A percentile compares a stretch with the other conserved stretches of the same genome.
These are phyloP conservation scores for Apamea anceps DNA, from an alignment of 2,888 invertebrate species.

Conservation along the genomic window DNA sequence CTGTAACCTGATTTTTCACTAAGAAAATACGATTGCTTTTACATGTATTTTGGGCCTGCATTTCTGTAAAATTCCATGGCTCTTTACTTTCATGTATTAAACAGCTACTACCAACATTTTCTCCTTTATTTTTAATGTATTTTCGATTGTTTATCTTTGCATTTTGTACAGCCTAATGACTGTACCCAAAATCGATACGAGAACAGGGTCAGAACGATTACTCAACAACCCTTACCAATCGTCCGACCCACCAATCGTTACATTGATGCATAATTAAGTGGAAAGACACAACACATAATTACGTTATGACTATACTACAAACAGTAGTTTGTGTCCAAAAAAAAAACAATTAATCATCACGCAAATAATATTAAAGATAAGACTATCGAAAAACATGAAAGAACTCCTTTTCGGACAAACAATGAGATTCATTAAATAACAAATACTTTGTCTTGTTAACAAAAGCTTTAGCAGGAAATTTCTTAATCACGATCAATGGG, in stretches of 20 bases:
- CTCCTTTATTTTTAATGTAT: slow-evolving; percentile 5
- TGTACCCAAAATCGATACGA: slow-evolving; percentile 51
- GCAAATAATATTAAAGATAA: slow-evolving; percentile 17
- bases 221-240: slow-evolving; percentile 26
- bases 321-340: slow-evolving; percentile 27
- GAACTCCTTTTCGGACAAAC: slow-evolving; percentile 49
- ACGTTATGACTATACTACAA: slow-evolving; percentile 3
- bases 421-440: slow-evolving; percentile 60
- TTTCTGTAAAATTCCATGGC: slow-evolving; percentile 3
- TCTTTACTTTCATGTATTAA: neutral
- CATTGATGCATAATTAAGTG: slow-evolving; percentile 47
- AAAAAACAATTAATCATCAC: slow-evolving; percentile 42
- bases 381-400: slow-evolving; percentile 38
- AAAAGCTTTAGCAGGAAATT: slow-evolving; percentile 54
- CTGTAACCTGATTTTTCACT: slow-evolving; percentile 76
- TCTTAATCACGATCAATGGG: no score
- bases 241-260: slow-evolving; percentile 12
- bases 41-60: slow-evolving; percentile 23
- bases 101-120: neutral
- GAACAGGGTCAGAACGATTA: slow-evolving; percentile 33
- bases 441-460: slow-evolving; percentile 59
- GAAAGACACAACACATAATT: slow-evolving; percentile 36
- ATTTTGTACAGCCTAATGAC: slow-evolving; percentile 18
- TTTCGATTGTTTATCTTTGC: slow-evolving; percentile 25
- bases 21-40: slow-evolving; percentile 34